A percentile compares a stretch with the other conserved stretches of the same genome.
Conservation (phyloP, 2,888 invertebrate species). For the Orchesella flavescens region DNA sequence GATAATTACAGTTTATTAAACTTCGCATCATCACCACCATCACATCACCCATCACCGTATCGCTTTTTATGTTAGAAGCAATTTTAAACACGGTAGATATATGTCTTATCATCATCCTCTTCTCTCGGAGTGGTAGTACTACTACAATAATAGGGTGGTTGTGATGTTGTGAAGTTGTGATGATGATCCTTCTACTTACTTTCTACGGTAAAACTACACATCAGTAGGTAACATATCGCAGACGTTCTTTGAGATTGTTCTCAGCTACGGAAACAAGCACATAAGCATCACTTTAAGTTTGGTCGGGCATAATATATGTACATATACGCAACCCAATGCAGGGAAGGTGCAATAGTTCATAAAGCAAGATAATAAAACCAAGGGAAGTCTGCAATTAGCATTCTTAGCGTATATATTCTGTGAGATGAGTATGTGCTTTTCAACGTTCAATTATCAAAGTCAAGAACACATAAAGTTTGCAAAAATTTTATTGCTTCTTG, state of each 20-base stretch:
- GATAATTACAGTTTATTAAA: slow-evolving; percentile 65
- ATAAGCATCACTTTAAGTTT: slow-evolving; percentile 6
- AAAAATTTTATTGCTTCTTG: slow-evolving; percentile 46
- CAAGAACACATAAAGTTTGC: slow-evolving; percentile 39
- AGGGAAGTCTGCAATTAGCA: slow-evolving; percentile 62
- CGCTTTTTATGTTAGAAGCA: slow-evolving; percentile 48
- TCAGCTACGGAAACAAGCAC: slow-evolving; percentile 30
- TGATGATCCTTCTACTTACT: no score
- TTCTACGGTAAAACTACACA: not conserved
- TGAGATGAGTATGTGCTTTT: slow-evolving; percentile 37
- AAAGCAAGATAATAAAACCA: slow-evolving; percentile 58
- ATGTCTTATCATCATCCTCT: not conserved
- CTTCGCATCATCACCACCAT: slow-evolving; percentile 60
- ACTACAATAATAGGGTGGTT: not conserved
- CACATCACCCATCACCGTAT: slow-evolving; percentile 51
- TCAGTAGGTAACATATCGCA: not conserved
- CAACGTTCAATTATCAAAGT: slow-evolving; percentile 50
- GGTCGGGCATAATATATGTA: no score
- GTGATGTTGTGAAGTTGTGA: not conserved
- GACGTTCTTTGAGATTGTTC: slow-evolving; percentile 10
- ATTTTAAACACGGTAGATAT: slow-evolving; percentile 7
- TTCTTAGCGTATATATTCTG: slow-evolving; percentile 50
- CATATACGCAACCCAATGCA: slow-evolving; percentile 14
- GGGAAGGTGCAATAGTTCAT: slow-evolving; percentile 60
- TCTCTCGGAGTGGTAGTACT: not conserved